Evolutionary conservation across 2,113 vertebrate genomes (phyloP).

Genomic region (Pagrus major): DNA sequence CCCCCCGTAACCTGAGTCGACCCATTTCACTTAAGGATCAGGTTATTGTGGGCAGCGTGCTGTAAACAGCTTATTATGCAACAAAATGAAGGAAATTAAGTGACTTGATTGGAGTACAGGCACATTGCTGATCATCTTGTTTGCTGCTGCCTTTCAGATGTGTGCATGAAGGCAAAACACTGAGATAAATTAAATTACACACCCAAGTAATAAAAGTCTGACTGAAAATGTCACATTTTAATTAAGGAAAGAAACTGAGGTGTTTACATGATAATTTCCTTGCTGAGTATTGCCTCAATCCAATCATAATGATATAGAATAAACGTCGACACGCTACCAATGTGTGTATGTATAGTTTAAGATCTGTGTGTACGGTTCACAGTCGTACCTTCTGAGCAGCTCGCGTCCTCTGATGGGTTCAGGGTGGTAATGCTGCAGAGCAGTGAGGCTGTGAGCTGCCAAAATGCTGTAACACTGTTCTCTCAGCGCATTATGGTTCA

Average conservation of each 20-base stretch:
- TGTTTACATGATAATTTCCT: background rate
- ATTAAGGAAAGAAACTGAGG: background rate
- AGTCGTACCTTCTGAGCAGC: slow-evolving; percentile 78
- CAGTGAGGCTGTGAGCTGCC: slow-evolving; percentile 66
- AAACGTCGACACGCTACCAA: background rate
- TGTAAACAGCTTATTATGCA: background rate
- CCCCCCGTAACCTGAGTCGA: background rate
- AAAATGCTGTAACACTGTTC: slow-evolving; percentile 79
- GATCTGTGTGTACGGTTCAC: background rate
- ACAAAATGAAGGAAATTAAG: background rate
- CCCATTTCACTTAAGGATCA: background rate
- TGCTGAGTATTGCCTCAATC: background rate
- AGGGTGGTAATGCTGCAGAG: slow-evolving; percentile 70
- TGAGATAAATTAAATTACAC: background rate
- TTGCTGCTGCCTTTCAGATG: background rate
- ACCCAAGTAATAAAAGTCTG: too few relatives aligned
- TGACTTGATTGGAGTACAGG: background rate
- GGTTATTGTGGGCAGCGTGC: background rate
- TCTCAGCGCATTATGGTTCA: slow-evolving; percentile 69
- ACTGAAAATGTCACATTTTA: background rate
- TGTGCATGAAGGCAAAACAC: background rate
- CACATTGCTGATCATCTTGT: background rate
- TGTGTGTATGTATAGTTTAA: background rate
- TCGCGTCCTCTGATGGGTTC: slow-evolving; percentile 57
- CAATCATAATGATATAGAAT: background rate